These are phyloP conservation scores for Battus philenor DNA, from an alignment of 1,140 invertebrate genomes.

Conservation along the genomic window DNA sequence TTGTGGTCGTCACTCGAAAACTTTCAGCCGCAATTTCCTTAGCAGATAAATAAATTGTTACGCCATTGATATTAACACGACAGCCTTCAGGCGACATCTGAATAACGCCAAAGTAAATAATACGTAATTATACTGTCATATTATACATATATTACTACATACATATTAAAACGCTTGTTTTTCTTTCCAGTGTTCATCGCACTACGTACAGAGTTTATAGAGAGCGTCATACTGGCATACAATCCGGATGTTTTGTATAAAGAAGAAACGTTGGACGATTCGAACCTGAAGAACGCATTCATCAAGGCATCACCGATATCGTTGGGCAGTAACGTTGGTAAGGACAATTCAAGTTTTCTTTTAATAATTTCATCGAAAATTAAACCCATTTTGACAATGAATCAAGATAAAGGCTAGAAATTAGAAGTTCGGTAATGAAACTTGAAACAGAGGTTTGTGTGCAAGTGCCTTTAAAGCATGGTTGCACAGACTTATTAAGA, in stretches of 20 bases:
- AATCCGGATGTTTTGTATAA: conserved; percentile 59
- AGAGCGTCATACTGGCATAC: conserved; percentile 86
- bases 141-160: too few relatives aligned
- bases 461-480: not conserved
- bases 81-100: too few relatives aligned
- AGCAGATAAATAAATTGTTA: too few relatives aligned
- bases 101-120: too few relatives aligned
- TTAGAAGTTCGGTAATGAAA: not conserved
- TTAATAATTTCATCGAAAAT: not conserved
- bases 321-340: conserved; percentile 46
- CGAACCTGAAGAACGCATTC: conserved; percentile 29
- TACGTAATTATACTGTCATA: too few relatives aligned
- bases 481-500: too few relatives aligned
- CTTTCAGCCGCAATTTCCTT: too few relatives aligned
- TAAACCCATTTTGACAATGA: not conserved
- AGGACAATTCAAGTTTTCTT: too few relatives aligned
- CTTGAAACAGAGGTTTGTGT: not conserved
- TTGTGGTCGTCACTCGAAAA: too few relatives aligned
- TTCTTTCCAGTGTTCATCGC: conserved; percentile 79
- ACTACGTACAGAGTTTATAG: conserved; percentile 80
- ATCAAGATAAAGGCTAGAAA: not conserved
- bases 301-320: conserved; percentile 57
- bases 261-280: conserved; percentile 32
- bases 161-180: not conserved
- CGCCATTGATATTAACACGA: too few relatives aligned